phyloP scores from a whole-genome alignment of 2,888 invertebrate species.

The Eupsilia transversa region DNA sequence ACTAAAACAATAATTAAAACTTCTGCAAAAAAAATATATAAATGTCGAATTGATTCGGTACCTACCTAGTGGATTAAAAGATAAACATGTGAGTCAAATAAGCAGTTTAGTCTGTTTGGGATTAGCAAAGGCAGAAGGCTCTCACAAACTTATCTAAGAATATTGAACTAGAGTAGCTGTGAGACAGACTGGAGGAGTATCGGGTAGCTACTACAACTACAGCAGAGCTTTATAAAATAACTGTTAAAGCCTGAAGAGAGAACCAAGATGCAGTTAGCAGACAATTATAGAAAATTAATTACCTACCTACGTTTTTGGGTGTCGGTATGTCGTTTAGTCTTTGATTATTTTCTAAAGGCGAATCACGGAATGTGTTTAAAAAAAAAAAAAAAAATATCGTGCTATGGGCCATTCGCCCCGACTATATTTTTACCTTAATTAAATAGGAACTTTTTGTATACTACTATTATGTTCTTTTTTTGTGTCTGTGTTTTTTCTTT shows the following conservation, averaged over 20 bases:
- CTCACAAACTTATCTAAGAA: background rate
- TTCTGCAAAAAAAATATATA: background rate
- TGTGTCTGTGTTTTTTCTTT: no score
- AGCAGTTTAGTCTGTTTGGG: background rate
- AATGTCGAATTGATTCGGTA: background rate
- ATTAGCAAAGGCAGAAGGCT: background rate
- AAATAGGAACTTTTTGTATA: no score
- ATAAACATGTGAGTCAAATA: background rate
- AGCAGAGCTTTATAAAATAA: slow-evolving; percentile 10
- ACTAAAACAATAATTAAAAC: no score
- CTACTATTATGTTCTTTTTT: no score
- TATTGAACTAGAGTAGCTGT: background rate
- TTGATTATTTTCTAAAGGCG: background rate
- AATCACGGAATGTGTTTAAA: background rate
- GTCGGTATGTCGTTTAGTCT: background rate
- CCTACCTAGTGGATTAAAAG: background rate
- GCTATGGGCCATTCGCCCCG: no score
- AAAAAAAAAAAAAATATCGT: background rate
- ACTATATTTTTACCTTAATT: background rate
- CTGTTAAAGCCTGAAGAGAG: background rate
- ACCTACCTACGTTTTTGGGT: background rate
- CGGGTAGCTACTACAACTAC: background rate
- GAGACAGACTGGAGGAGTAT: background rate
- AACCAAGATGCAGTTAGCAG: background rate
- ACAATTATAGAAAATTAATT: background rate